Evolutionary conservation across 1,140 invertebrate species (phyloP).

Genomic region (Fragariocoptes setiger): DNA sequence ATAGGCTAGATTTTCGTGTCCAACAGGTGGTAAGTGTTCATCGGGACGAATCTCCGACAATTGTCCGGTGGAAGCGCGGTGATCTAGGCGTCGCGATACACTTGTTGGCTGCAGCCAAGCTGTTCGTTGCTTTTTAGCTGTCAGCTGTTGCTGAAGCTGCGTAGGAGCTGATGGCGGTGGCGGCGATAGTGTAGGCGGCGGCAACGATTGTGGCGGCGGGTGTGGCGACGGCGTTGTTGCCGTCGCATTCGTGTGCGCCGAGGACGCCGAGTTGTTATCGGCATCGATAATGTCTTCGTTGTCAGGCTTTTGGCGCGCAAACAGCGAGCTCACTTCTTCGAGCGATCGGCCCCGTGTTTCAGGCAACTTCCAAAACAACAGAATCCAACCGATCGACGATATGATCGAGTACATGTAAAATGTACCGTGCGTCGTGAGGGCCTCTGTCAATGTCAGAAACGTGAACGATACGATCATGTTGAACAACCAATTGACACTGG

Average conservation of each 20-base stretch:
- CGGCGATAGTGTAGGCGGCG: not conserved
- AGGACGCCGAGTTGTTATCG: too few species aligned
- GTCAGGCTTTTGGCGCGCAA: not conserved
- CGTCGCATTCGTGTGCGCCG: not conserved
- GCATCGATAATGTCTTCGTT: not conserved
- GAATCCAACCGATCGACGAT: constrained; percentile 19
- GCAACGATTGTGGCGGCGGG: too few species aligned
- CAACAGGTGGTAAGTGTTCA: too few species aligned
- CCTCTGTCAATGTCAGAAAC: constrained; percentile 22
- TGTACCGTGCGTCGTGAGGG: constrained; percentile 20
- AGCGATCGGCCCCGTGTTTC: constrained; percentile 24
- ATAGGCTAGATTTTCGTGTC: too few species aligned
- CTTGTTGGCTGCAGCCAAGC: too few species aligned
- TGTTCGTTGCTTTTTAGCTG: too few species aligned
- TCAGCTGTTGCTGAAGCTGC: not conserved
- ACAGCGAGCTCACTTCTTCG: constrained; percentile 19
- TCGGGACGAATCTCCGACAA: too few species aligned
- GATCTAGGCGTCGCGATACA: too few species aligned
- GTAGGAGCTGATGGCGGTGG: not conserved
- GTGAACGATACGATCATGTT: constrained; percentile 28
- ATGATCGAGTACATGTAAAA: constrained; percentile 23
- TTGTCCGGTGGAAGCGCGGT: too few species aligned
- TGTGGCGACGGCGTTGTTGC: not conserved
- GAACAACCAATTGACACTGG: constrained; percentile 26
- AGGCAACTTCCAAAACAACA: constrained; percentile 21